Percentiles rank a stretch among this genome's conserved stretches.
phyloP scores from a whole-genome alignment of 2,888 invertebrate species.

The Scotopteryx bipunctaria region DNA sequence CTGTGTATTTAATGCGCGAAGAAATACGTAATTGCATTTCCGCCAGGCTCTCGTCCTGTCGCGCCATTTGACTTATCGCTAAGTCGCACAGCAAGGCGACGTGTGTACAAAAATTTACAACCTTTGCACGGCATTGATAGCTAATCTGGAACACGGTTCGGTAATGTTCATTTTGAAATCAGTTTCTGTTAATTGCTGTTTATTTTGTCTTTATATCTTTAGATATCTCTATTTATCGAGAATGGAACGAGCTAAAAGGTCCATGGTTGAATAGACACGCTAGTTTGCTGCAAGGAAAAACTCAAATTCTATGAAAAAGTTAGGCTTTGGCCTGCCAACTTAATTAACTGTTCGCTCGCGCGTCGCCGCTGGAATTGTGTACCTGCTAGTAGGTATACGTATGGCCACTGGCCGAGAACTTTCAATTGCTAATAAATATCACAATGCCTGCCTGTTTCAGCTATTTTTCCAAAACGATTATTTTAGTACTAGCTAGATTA shows the following conservation, averaged over 20 bases:
- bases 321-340: conserved; percentile 34
- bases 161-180: conserved; percentile 10
- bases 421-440: conserved; percentile 34
- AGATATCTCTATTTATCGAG: neutral
- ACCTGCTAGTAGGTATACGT: conserved; percentile 2
- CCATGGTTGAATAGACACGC: neutral
- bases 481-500: neutral
- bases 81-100: no score
- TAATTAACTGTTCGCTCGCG: conserved; percentile 34
- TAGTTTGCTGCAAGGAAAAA: conserved; percentile 24
- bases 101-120: neutral
- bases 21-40: no score
- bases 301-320: conserved; percentile 39
- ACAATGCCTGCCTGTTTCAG: conserved; percentile 20
- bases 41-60: no score
- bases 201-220: neutral
- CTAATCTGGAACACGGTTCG: conserved; percentile 13
- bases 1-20: no score
- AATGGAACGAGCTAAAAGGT: neutral
- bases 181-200: neutral
- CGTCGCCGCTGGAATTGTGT: conserved; percentile 25
- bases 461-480: conserved; percentile 6
- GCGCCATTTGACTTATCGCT: no score
- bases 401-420: conserved; percentile 22
- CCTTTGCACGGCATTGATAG: neutral